Base-by-base conservation (phyloP, 2,888 invertebrate genomes). In the Schizaphis graminum region DNA sequence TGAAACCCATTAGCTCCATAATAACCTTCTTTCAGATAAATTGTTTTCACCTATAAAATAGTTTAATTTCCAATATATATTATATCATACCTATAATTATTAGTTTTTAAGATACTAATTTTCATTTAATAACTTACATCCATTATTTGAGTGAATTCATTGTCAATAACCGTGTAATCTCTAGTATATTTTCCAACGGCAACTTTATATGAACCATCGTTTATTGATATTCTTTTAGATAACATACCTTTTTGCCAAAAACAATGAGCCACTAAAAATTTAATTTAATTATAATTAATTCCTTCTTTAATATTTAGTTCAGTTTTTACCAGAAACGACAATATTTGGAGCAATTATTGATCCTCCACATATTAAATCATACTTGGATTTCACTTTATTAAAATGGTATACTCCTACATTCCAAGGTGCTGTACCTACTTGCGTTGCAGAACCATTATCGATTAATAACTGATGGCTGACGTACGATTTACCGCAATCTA, bases 401-500 rank as follows among this genome's bases (percentile, higher is more conserved):
- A 44, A 41, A 24, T 49, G 5, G 53, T 94, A 94, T 53, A 94
- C 35, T 49, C 89, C 94, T 11, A 84, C 90, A 41, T 94, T 91
- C 94, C 94, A 94, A 56, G 94, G 94, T 92, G 96, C 96, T 84
- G 96, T 96, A 0, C 95, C 95, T n/a, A 95, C 94, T 1, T 95
- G 95, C 8, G 96, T 95, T 13, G 8, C 5, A 5, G 91, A 90
- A n/a, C 96, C 96, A 86, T 95, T 95, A 7, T 95, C 95, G 77
- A 96, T 95, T 7, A 96, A 95, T 7, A 44, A 44, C 41, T 44
- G 41, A 44, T 3, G 41, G 41, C 41, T 44, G 41, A 3, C 41
- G 96, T 44, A 95, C 44, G n/a, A 1, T 87, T 95, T 94, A 47
- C 96, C 96, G 94, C 96, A 96, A 89, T 95, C 96, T 96, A 95